Conservation (phyloP, 2,113 vertebrate genomes). For the Cynocephalus volans region DNA sequence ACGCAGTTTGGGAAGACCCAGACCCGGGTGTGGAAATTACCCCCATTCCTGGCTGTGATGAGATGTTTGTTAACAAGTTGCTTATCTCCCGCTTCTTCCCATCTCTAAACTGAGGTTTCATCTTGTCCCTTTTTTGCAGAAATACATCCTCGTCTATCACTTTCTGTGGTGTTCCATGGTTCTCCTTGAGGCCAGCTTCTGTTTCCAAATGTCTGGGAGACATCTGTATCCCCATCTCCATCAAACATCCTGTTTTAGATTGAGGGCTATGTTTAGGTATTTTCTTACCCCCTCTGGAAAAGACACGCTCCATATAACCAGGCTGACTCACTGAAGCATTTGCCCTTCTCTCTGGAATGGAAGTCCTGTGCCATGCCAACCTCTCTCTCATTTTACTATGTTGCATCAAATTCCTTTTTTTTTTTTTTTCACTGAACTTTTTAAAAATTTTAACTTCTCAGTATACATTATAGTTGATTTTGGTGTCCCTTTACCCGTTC, state of each 20-base stretch:
- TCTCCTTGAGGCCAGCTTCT: neutral
- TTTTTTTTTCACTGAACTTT: no score
- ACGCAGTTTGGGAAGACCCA: neutral
- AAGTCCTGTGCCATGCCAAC: neutral
- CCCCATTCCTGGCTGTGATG: neutral
- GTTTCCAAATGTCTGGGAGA: neutral
- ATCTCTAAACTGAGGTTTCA: neutral
- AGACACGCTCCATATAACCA: neutral
- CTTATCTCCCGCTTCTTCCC: neutral
- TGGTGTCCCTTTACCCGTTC: no score
- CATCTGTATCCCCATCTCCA: neutral
- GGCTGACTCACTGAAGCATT: neutral
- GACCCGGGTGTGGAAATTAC: neutral
- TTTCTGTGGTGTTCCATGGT: neutral
- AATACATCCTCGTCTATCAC: neutral
- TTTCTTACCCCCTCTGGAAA: neutral
- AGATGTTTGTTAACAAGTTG: neutral
- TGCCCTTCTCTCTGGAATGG: neutral
- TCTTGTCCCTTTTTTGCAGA: neutral
- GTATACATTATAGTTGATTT: no score
- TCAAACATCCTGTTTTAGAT: neutral
- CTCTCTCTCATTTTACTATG: conserved; percentile 1
- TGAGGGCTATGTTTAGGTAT: neutral
- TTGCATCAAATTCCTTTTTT: neutral
- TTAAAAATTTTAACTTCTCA: no score